Percentiles rank a stretch among this genome's conserved stretches.
phyloP scores from a whole-genome alignment of 2,797 vertebrate genomes.

The Enteromius afrohamiltoni region DNA sequence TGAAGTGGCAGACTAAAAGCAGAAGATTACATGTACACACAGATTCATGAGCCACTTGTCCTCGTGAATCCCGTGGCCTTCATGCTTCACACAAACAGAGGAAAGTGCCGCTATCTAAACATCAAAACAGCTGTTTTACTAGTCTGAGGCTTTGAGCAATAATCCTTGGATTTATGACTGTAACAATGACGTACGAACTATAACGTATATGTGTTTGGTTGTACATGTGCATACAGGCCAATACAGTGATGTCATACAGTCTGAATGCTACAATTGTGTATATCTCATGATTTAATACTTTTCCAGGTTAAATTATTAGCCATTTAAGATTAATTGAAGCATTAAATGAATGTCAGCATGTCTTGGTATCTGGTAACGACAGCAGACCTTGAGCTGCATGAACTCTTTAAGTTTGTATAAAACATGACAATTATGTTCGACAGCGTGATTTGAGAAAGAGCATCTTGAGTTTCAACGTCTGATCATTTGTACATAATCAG shows the following conservation, averaged over 20 bases:
- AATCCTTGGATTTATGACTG: slow-evolving; percentile 40
- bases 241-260: not conserved
- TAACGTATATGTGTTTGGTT: slow-evolving; percentile 32
- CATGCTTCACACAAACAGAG: slow-evolving; percentile 21
- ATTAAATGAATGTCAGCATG: not conserved
- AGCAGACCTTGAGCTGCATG: not conserved
- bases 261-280: not conserved
- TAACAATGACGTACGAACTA: slow-evolving; percentile 24
- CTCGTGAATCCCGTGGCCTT: not conserved
- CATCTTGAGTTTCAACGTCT: not conserved
- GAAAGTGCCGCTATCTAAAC: not conserved
- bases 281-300: not conserved
- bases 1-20: not conserved
- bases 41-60: slow-evolving; percentile 15
- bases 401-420: not conserved
- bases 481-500: not conserved
- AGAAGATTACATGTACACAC: slow-evolving; percentile 10
- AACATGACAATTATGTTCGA: not conserved
- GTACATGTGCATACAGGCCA: slow-evolving; percentile 32
- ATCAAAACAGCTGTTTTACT: slow-evolving; percentile 23
- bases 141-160: slow-evolving; percentile 15
- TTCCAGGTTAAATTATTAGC: not conserved
- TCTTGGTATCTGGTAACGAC: not conserved
- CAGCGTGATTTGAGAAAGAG: not conserved
- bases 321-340: not conserved